phyloP scores from a whole-genome alignment of 2,797 vertebrate species.

The Coccyzus lansbergi region DNA sequence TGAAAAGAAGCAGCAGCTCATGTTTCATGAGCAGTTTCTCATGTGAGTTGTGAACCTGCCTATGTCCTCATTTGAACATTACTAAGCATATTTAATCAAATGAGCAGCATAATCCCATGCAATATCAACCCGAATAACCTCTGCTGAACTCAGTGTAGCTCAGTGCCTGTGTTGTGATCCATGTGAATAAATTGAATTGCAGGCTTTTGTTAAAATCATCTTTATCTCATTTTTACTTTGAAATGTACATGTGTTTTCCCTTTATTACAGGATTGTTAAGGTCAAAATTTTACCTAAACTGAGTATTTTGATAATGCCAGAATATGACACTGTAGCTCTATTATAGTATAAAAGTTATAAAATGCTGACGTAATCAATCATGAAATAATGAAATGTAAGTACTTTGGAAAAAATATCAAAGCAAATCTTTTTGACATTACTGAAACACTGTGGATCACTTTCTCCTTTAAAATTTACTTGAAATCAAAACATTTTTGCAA shows the following conservation, averaged over 20 bases:
- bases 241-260: background rate
- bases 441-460: background rate
- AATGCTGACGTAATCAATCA: background rate
- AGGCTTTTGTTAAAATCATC: background rate
- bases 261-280: background rate
- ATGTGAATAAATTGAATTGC: background rate
- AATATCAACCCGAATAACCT: background rate
- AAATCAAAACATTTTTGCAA: constrained; percentile 15
- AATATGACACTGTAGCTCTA: background rate
- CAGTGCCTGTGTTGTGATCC: background rate
- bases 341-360: background rate
- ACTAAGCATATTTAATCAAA: background rate
- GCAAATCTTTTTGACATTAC: background rate
- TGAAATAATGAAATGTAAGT: background rate
- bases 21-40: too few species aligned
- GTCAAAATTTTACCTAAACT: background rate
- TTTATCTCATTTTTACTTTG: background rate
- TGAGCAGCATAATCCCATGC: background rate
- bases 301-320: background rate
- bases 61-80: background rate
- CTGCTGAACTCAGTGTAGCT: background rate
- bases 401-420: background rate
- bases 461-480: constrained; percentile 40
- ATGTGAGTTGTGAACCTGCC: background rate
- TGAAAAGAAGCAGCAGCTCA: background rate